These are phyloP conservation scores for Copsychus sechellarum DNA, from an alignment of 2,113 vertebrate genomes.

Conservation along the genomic window DNA sequence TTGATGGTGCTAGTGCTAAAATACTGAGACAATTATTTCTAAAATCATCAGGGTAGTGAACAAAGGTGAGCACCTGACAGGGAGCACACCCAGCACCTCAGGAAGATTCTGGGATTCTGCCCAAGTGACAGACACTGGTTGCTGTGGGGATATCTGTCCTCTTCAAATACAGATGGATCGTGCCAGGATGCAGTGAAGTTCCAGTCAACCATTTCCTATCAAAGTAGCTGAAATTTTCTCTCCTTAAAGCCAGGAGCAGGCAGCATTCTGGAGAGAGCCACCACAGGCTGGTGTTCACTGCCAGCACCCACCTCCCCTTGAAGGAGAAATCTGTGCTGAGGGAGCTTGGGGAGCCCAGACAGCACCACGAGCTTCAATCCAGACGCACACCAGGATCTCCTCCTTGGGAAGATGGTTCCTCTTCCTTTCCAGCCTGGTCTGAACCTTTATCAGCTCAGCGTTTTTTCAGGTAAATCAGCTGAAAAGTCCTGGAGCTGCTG, in stretches of 20 bases:
- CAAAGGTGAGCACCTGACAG: not conserved
- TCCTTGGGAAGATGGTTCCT: constrained; percentile 24
- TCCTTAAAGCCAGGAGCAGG: not conserved
- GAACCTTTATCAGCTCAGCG: constrained; percentile 80
- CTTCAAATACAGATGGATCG: not conserved
- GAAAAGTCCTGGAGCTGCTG: not conserved
- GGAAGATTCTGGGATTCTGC: not conserved
- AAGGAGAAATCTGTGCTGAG: not conserved
- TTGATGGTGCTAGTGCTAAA: not conserved
- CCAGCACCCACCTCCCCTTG: not conserved
- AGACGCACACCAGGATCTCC: not conserved
- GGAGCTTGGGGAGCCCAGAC: not conserved
- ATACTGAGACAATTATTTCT: not conserved
- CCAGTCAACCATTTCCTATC: not conserved
- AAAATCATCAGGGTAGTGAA: not conserved
- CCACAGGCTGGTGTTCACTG: fast-evolving
- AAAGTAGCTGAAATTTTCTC: not conserved
- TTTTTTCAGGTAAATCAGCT: constrained; percentile 76
- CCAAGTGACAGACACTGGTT: not conserved
- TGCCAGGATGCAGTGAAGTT: not conserved
- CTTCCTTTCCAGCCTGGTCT: constrained; percentile 60
- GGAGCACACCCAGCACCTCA: not conserved
- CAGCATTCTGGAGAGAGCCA: not conserved
- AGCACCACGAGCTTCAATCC: not conserved
- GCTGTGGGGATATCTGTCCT: not conserved